phyloP scores from a whole-genome alignment of 2,113 vertebrate species.

The Ailuropoda melanoleuca region DNA sequence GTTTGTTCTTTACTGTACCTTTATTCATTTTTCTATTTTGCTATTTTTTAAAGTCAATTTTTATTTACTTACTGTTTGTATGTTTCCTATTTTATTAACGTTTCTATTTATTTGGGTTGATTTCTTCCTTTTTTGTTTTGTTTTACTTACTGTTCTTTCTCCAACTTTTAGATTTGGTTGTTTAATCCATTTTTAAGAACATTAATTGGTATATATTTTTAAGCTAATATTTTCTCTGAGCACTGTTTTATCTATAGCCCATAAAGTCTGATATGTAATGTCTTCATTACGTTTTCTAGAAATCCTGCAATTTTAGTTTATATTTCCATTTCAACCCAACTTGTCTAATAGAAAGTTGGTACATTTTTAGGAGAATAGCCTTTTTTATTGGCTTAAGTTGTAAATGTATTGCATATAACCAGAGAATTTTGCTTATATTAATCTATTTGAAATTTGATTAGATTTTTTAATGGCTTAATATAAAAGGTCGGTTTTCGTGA shows the following conservation, averaged over 20 bases:
- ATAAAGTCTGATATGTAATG: not conserved
- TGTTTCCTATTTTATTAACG: not conserved
- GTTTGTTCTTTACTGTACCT: not conserved
- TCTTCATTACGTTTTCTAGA: not conserved
- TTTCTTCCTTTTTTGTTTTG: not conserved
- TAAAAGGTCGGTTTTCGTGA: not conserved
- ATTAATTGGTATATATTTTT: not conserved
- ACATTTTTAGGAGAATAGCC: not conserved
- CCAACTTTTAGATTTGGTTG: not conserved
- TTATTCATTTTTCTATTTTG: not conserved
- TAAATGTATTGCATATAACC: not conserved
- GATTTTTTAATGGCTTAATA: not conserved
- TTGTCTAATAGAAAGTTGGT: not conserved
- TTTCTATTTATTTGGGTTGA: not conserved
- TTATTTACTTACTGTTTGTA: not conserved
- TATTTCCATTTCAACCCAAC: not conserved
- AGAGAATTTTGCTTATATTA: not conserved
- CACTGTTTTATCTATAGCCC: not conserved
- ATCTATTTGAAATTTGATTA: not conserved
- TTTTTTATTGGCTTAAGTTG: not conserved
- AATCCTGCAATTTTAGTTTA: not conserved
- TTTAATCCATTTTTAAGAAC: not conserved
- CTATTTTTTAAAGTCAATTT: not conserved
- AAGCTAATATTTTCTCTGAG: not conserved
- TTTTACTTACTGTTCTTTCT: not conserved